These are phyloP conservation scores for Drosophila meridionalis DNA, from an alignment of 2,888 invertebrate species.

Conservation along the genomic window DNA sequence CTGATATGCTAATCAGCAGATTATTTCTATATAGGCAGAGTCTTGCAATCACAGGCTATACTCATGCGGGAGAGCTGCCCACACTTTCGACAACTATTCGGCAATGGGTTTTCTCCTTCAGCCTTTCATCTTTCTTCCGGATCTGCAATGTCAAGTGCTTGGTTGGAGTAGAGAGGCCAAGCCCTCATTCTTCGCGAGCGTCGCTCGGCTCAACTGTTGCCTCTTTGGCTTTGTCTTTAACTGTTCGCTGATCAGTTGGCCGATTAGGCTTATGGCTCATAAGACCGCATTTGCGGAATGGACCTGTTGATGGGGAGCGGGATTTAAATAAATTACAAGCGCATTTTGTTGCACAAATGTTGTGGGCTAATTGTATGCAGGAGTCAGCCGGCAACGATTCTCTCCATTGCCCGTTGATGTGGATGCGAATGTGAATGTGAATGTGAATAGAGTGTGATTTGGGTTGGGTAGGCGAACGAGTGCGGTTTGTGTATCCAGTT, in stretches of 20 bases:
- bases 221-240: constrained; percentile 23
- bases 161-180: constrained; percentile 32
- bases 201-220: constrained; percentile 1
- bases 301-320: constrained; percentile 49
- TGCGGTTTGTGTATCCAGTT: constrained; percentile 38
- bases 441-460: constrained; percentile 63
- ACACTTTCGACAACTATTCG: constrained; percentile 11
- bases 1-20: constrained; percentile 7
- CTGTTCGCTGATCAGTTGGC: constrained; percentile 61
- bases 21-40: neutral
- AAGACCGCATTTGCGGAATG: constrained; percentile 52
- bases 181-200: constrained; percentile 21
- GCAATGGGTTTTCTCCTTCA: constrained; percentile 6
- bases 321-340: constrained; percentile 73
- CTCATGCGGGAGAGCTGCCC: constrained; percentile 2
- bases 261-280: constrained; percentile 77
- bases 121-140: constrained; percentile 25
- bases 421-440: constrained; percentile 33
- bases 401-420: constrained; percentile 22
- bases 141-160: constrained; percentile 35
- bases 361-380: constrained; percentile 80
- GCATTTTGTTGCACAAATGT: constrained; percentile 61
- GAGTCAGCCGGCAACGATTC: constrained; percentile 33
- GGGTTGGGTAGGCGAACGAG: constrained; percentile 49
- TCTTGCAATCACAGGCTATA: neutral